phyloP scores from a whole-genome alignment of 2,113 vertebrate genomes.

The Hemichromis elongatus region DNA sequence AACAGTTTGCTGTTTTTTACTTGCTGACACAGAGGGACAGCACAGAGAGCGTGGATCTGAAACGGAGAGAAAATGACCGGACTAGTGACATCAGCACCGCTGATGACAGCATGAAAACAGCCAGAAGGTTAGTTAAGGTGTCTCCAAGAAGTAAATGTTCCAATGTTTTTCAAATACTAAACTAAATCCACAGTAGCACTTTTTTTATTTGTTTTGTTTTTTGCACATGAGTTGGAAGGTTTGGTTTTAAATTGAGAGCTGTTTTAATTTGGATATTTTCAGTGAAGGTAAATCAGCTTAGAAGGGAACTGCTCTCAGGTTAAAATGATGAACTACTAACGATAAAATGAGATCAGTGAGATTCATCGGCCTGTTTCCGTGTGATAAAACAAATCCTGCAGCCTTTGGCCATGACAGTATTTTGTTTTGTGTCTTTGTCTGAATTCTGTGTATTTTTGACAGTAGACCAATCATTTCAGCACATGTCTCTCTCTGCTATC shows the following conservation, averaged over 20 bases:
- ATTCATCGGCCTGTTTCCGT: background rate
- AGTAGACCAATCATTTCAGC: background rate
- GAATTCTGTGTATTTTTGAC: background rate
- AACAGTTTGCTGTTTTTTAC: background rate
- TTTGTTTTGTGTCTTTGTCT: background rate
- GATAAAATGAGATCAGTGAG: background rate
- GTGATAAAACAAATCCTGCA: background rate
- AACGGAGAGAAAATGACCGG: constrained; percentile 42
- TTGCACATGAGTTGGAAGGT: background rate
- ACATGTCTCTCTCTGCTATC: background rate
- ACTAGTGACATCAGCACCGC: constrained; percentile 63
- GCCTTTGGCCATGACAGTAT: background rate
- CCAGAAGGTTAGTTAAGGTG: constrained; percentile 47
- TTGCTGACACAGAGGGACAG: constrained; percentile 33
- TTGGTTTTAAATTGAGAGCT: background rate
- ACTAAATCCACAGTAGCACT: background rate
- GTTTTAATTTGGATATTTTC: background rate
- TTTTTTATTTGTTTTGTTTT: background rate
- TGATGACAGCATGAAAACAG: constrained; percentile 63
- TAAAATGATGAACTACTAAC: background rate
- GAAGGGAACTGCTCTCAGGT: background rate
- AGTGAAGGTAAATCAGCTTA: background rate
- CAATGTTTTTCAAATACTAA: background rate
- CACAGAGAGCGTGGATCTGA: constrained; percentile 43
- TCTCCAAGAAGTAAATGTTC: background rate